These are phyloP conservation scores for Pan paniscus DNA, from an alignment of 2,113 vertebrate genomes.

Conservation along the genomic window DNA sequence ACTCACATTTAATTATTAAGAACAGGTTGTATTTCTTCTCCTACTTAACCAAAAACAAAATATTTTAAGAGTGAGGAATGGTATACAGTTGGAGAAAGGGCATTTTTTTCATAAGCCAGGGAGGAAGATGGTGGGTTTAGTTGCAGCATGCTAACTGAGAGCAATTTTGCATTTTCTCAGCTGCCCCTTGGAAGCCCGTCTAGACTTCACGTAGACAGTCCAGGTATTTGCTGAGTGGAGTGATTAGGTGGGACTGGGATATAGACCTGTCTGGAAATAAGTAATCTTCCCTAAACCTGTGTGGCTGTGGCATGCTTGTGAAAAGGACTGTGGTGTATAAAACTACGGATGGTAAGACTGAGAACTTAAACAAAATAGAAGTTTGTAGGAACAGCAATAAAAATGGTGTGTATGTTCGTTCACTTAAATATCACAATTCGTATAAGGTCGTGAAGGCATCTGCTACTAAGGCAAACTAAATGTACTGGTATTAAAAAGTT, in stretches of 20 bases:
- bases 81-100: neutral
- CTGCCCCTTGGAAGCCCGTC: neutral
- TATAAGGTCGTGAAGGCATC: neutral
- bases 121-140: neutral
- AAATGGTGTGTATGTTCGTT: neutral
- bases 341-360: neutral
- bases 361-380: neutral
- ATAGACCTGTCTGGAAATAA: neutral
- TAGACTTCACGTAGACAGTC: neutral
- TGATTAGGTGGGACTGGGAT: neutral
- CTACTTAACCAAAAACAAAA: neutral
- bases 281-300: neutral
- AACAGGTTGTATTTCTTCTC: slow-evolving; percentile 9
- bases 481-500: slow-evolving; percentile 15
- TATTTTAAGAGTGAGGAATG: neutral
- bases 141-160: neutral
- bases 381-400: slow-evolving; percentile 2
- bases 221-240: neutral
- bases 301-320: neutral
- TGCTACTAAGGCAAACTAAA: neutral
- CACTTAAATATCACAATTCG: slow-evolving; percentile 44
- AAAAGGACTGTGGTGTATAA: neutral
- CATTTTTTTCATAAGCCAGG: neutral
- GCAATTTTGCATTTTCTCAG: neutral
- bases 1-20: neutral